These are phyloP conservation scores for Chrysodeixis includens DNA, from an alignment of 2,888 invertebrate genomes.

Conservation along the genomic window DNA sequence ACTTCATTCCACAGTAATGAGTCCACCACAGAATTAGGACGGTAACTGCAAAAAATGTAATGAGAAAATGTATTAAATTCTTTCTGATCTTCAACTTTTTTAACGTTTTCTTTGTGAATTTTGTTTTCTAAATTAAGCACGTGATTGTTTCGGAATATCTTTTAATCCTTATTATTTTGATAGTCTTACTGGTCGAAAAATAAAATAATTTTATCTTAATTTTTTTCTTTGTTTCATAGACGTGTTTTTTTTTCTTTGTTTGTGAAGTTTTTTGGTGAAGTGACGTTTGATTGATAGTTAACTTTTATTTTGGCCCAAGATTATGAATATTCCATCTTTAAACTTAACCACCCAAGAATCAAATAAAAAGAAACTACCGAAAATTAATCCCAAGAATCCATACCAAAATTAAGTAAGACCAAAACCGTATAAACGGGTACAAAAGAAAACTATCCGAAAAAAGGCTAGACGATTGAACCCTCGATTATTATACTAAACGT, in stretches of 20 bases:
- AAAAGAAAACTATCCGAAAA: slow-evolving; percentile 13
- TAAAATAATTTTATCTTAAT: background rate
- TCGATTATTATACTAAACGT: slow-evolving; percentile 23
- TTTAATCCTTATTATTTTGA: slow-evolving; percentile 21
- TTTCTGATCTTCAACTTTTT: slow-evolving; percentile 45
- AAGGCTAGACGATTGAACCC: slow-evolving; percentile 19
- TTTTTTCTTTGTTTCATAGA: background rate
- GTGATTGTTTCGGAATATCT: slow-evolving; percentile 26
- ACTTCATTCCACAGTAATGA: slow-evolving; percentile 59
- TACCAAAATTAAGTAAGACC: background rate
- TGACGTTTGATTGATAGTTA: background rate
- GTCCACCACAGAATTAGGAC: slow-evolving; percentile 58
- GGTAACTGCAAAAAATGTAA: slow-evolving; percentile 57
- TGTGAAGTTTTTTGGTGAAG: too few species aligned
- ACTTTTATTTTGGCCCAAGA: background rate
- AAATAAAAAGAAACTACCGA: background rate
- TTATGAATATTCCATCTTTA: too few species aligned
- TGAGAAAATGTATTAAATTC: slow-evolving; percentile 63
- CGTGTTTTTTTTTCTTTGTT: too few species aligned
- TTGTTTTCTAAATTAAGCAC: slow-evolving; percentile 32
- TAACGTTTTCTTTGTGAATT: slow-evolving; percentile 25
- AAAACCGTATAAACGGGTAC: slow-evolving; percentile 1
- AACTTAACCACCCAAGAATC: background rate
- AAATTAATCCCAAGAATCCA: background rate
- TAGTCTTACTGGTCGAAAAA: background rate